These are phyloP conservation scores for Nothoprocta perdicaria DNA, from an alignment of 2,113 vertebrate genomes.

Conservation along the genomic window DNA sequence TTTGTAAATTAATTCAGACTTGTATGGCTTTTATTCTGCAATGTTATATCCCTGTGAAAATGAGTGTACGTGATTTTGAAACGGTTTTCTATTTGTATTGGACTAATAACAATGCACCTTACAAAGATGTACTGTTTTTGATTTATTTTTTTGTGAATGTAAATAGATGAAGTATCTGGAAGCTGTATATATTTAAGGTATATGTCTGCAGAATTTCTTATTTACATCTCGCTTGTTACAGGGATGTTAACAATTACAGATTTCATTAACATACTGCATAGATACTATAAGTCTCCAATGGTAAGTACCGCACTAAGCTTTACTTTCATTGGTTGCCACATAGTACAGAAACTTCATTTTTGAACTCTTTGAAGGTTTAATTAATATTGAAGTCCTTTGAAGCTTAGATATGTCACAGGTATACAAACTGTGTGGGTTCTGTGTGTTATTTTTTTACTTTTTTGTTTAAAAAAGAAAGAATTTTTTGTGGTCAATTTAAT, in stretches of 20 bases:
- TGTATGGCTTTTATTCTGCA: not conserved
- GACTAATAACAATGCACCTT: not conserved
- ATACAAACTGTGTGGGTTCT: not conserved
- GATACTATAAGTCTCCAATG: slow-evolving; percentile 99
- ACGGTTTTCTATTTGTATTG: not conserved
- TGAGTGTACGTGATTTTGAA: not conserved
- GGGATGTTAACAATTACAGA: slow-evolving; percentile 99
- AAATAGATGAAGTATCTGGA: not conserved
- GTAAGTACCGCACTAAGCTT: slow-evolving; percentile 75
- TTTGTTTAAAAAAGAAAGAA: not conserved
- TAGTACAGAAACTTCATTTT: not conserved
- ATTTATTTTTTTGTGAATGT: not conserved
- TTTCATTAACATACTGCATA: slow-evolving; percentile 99
- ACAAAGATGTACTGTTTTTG: not conserved
- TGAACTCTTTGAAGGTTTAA: not conserved
- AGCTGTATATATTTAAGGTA: not conserved
- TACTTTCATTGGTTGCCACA: not conserved
- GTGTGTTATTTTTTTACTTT: not conserved
- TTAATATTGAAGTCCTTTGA: not conserved
- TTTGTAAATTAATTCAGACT: not conserved
- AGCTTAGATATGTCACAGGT: not conserved
- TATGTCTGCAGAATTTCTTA: not conserved
- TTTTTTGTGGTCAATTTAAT: not conserved
- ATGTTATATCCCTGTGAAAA: not conserved
- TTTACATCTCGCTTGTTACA: slow-evolving; percentile 68